Evolutionary conservation across 2,113 vertebrate genomes (phyloP), one percentile per base, ranked within the genome.

Genomic region (Sitta europaea): DNA sequence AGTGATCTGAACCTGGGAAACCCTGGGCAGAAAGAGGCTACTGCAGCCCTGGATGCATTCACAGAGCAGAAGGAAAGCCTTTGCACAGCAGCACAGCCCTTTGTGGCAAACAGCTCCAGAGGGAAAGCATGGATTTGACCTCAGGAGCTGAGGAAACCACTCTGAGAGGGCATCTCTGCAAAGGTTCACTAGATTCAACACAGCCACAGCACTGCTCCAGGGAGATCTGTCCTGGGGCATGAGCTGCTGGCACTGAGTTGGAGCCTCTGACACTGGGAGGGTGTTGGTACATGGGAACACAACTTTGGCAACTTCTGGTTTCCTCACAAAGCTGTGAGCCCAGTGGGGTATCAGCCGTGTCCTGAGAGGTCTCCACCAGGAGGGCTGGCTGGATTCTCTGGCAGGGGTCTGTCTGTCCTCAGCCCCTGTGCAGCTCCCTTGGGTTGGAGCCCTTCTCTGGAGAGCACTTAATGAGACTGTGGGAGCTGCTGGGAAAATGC

Each of bases 401-500:
- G 38, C 6, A 8, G 42, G 31, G 61, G 50, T 59, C 63, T 85
- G 68, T 59, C 36, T 89, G 58, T 79, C 75, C 57, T 75, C 85
- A 80, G 68, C 77, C 81, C 28, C 42, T 38, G 55, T n/a, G 71
- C 47, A 62, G 33, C 48, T 95, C 75, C 87, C 65, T 40, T 1
- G 2, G 6, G 40, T 8, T 33, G 6, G 36, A 88, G 31, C 15
- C 45, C 36, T 86, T 85, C 83, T 81, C 10, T 0, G 42, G 67
- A 90, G 38, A 78, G 36, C 22, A 70, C 12, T 93, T 96, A 88
- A 92, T 77, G 51, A 90, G 66, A 48, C 47, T 0, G 11, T 82
- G 61, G 79, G 66, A 88, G 74, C 43, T 93, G 75, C 91, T 75
- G 62, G 86, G 73, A 97, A 92, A 82, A 68, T 47, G 83, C 94